Base-by-base conservation (phyloP, 1,140 invertebrate genomes). In the Drosophila chauvacae region DNA sequence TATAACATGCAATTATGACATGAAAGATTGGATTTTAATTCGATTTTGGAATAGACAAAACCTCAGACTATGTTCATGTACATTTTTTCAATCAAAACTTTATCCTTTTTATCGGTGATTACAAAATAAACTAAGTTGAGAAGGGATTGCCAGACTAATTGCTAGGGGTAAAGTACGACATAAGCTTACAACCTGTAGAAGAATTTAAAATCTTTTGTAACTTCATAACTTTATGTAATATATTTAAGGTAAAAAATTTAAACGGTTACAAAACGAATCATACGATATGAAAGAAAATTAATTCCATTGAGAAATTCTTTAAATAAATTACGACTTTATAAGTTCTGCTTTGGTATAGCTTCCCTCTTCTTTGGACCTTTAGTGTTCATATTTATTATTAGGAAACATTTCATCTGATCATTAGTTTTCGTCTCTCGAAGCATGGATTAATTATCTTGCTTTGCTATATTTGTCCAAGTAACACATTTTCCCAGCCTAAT, bases 21-120 rank as follows among this genome's bases (percentile, higher is more conserved):
- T 69, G 77, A 64, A 61, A 91, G 79, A 91, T 88, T 91, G 88
- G 59, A 70, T 88, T 86, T 91, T 90, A 90, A 91, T 83, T 86
- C 70, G 61, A 91, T 91, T 86, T 84, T 68, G 23, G 48, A 28
- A 37, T 41, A 65, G 48, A 50, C 20, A 53, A 42, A n/a, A 28
- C 33, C 37, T 33, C 33, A 47, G 30, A 45, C 23, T 20, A 10
- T 7, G 23, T 4, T 41, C 13, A 11, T 28, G 9, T 1, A 13
- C 30, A 64, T 37, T 44, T 57, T 62, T 44, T 62, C 13, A 16
- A 28, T 58, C 16, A 28, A 45, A 61, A 35, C 45, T n/a, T 33
- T 53, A 16, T n/a, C 14, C 13, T 10, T 55, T 26, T 18, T n/a
- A 35, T n/a, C 2, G 6, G 1, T 13, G 9, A 23, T 16, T 20